Evolutionary conservation across 2,797 vertebrate species (phyloP), one percentile per base, ranked within the genome.

Genomic region (Dermochelys coriacea): DNA sequence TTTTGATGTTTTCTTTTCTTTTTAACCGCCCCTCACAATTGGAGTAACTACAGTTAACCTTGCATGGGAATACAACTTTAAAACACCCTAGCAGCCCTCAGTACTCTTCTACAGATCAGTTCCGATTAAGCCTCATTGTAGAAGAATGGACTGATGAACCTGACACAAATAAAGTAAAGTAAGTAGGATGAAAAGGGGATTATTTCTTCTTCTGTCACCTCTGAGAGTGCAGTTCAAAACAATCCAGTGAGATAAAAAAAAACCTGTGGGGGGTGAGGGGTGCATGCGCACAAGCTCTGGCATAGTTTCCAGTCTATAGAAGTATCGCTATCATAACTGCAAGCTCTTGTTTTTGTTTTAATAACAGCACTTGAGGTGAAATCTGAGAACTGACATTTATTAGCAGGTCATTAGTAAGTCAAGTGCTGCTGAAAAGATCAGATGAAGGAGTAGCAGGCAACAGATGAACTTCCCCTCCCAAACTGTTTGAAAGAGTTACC

Each of bases 351-450:
- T 1, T 27, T 85, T 85, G 87, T 96, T 94, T 86, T 88, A 95
- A 93, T 54, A 95, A 85, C 88, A 93, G 91, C 94, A 81, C 94
- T 81, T 81, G 87, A 88, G 84, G 92, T 92, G 86, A 94, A 57
- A 96, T 95, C 8, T 16, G 54, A 31, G 18, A 51, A 82, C 37
- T 49, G 89, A 27, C 23, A 27, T 86, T 49, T 1, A 18, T 59
- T 81, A 89, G 93, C 94, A 92, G 89, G 96, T 92, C 50, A 23
- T 75, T 85, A 92, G 86, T 80, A 41, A 93, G 80, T 85, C 79
- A 25, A 84, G 91, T 94, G 96, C 37, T 2, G 0, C 71, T 91
- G 84, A 93, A 96, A 96, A 85, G 88, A 89, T 80, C 94, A 61
- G 80, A 68, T 21, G 31, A 80, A 93, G 88, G 90, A 82, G 31